Evolutionary conservation across 2,113 vertebrate genomes (phyloP), one percentile per base, ranked within the genome.

Genomic region (Raphicerus campestris): DNA sequence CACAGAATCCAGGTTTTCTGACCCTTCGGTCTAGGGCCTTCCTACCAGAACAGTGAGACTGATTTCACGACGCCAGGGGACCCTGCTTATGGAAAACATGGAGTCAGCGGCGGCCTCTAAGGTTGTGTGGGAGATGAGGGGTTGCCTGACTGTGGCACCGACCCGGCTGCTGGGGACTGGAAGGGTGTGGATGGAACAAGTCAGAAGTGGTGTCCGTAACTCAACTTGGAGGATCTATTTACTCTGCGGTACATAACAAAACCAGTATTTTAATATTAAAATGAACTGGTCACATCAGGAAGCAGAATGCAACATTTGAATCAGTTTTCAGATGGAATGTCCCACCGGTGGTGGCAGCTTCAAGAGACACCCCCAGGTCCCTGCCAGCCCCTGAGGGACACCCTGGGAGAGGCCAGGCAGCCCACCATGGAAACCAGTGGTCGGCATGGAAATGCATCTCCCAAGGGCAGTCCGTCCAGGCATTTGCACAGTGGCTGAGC

Each of bases 361-460:
- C 30, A 26, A 4, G 73, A 6, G 42, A 35, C 7, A 39, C 6
- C 19, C 30, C 30, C 28, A 30, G 66, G 58, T 2, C 58, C 4
- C 58, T 32, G 17, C 19, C 78, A 81, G 32, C 51, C 70, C 49
- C 42, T 9, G n/a, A 89, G 56, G 70, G 35, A 51, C 45, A 87
- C 8, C 4, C 47, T 24, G 6, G 85, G 66, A 91, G 93, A 42
- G 2, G 22, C 16, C 42, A 55, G 56, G 17, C 5, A 0, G 51
- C 0, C 2, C 60, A 3, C 15, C 56, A 51, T 51, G 87, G 82
- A 98, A 98, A 98, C 97, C 89, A 93, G 86, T 87, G 96, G 89
- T 75, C 87, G 83, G 26, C 63, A 97, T 95, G 95, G 96, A 98
- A 98, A 97, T 87, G 17, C 3, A 4, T 24, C 24, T 47, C 47